These are phyloP conservation scores for Gambelia wislizenii DNA, from an alignment of 2,797 vertebrate genomes.

Conservation along the genomic window DNA sequence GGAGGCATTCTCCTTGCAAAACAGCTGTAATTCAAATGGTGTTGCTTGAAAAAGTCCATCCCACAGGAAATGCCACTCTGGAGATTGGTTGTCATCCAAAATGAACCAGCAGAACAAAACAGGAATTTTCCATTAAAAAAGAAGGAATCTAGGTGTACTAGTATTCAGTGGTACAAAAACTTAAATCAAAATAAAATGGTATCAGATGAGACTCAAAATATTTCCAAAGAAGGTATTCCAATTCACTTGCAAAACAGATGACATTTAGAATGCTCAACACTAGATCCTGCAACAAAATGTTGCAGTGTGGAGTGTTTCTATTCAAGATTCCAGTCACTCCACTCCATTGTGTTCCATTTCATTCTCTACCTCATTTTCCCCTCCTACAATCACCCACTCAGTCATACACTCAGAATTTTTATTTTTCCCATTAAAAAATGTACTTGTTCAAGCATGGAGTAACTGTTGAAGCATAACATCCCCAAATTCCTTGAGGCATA, in stretches of 20 bases:
- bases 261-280: not conserved
- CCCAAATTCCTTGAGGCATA: not conserved
- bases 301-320: not conserved
- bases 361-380: not conserved
- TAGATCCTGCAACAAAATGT: not conserved
- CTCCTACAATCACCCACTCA: not conserved
- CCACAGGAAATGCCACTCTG: constrained; percentile 33
- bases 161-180: not conserved
- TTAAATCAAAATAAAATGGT: not conserved
- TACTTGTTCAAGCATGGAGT: not conserved
- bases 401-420: not conserved
- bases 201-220: not conserved
- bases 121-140: constrained; percentile 13
- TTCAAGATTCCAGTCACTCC: not conserved
- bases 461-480: not conserved
- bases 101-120: not conserved
- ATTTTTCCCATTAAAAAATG: not conserved
- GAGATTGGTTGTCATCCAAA: constrained; percentile 9
- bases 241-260: not conserved
- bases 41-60: constrained; percentile 21
- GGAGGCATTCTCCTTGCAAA: not conserved
- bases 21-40: constrained; percentile 2
- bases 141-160: not conserved
- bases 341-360: not conserved
- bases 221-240: not conserved